phyloP scores from a whole-genome alignment of 2,888 invertebrate species.

The Rhamnusium bicolor region DNA sequence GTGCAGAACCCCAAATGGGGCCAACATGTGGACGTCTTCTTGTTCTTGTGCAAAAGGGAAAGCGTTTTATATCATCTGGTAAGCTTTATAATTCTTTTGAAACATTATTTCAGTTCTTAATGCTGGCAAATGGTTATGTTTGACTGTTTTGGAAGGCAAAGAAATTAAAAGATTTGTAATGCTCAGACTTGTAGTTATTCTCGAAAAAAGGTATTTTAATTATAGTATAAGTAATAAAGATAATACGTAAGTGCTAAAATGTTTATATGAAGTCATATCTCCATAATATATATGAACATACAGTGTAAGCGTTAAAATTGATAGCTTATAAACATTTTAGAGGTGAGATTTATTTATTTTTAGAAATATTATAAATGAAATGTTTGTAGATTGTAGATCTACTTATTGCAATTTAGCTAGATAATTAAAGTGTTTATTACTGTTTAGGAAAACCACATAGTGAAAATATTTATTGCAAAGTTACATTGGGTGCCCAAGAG shows the following conservation, averaged over 20 bases:
- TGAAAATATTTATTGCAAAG: conserved; percentile 82
- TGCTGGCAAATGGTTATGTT: conserved; percentile 56
- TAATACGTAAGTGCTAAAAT: conserved; percentile 10
- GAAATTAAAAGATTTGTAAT: conserved; percentile 56
- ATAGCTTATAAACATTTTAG: not conserved
- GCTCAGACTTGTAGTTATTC: conserved; percentile 50
- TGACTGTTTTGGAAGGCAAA: conserved; percentile 60
- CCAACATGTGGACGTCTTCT: conserved; percentile 69
- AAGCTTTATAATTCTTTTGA: conserved; percentile 59
- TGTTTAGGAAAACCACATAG: conserved; percentile 73
- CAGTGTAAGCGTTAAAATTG: not conserved
- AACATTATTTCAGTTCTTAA: conserved; percentile 72
- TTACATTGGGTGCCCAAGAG: conserved; percentile 81
- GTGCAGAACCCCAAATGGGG: conserved; percentile 65
- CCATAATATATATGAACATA: not conserved
- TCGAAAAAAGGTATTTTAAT: conserved; percentile 45
- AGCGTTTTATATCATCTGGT: conserved; percentile 69
- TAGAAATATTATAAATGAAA: not conserved
- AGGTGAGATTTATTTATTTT: not conserved
- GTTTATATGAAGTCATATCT: not conserved
- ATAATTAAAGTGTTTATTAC: not conserved
- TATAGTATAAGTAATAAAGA: not conserved
- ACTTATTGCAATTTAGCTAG: no score
- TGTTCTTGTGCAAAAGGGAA: conserved; percentile 70
- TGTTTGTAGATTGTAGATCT: not conserved